Evolutionary conservation across 2,797 vertebrate genomes (phyloP).

Genomic region (Pterois miles): DNA sequence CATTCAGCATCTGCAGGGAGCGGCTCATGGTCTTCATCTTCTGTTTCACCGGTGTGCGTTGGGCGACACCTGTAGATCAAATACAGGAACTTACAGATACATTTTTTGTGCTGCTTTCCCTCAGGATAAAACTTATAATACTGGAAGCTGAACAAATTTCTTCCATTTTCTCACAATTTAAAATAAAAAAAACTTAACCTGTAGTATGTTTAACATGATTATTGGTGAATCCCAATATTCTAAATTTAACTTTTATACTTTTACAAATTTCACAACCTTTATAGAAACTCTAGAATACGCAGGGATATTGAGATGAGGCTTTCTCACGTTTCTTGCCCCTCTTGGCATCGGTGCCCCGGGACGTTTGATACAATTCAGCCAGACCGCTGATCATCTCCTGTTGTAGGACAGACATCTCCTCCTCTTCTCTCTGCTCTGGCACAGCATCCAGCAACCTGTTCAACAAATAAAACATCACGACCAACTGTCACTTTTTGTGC

Average conservation of each 20-base stretch:
- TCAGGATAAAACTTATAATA: neutral
- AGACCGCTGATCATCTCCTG: constrained; percentile 85
- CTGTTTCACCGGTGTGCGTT: constrained; percentile 94
- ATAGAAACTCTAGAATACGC: neutral
- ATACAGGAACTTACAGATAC: neutral
- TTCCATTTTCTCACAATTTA: neutral
- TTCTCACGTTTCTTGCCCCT: constrained; percentile 86
- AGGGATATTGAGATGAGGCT: neutral
- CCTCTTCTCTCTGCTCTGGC: constrained; percentile 61
- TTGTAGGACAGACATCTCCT: constrained; percentile 73
- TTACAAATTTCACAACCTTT: neutral
- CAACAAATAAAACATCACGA: neutral
- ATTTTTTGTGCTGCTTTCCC: no score
- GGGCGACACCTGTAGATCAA: constrained; percentile 84
- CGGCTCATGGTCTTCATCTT: constrained; percentile 99
- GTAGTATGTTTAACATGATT: neutral
- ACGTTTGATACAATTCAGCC: constrained; percentile 89
- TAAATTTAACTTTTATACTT: neutral
- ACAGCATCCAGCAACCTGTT: constrained; percentile 87
- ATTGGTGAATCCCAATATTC: neutral
- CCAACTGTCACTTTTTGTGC: neutral
- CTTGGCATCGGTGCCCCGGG: constrained; percentile 63
- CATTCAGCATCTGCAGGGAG: constrained; percentile 96
- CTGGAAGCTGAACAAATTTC: neutral
- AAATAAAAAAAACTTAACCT: neutral